Percentiles rank a stretch among this genome's conserved stretches.
phyloP scores from a whole-genome alignment of 2,113 vertebrate species.

The Notarius lentiginosus region DNA sequence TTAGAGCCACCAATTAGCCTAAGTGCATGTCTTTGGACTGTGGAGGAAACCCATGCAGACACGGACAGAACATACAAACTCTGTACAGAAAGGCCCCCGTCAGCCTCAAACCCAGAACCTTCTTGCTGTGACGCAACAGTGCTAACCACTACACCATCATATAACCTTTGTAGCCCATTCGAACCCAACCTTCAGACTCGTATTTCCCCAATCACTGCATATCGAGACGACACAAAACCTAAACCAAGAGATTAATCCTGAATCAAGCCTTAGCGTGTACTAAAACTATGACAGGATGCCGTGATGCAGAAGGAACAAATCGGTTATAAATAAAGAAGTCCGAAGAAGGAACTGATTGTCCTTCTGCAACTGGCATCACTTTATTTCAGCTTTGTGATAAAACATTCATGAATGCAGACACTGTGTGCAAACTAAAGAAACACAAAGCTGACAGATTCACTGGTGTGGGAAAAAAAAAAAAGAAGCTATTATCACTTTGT shows the following conservation, averaged over 20 bases:
- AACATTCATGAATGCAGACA: not conserved
- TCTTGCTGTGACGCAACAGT: too few species aligned
- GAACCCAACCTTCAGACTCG: not conserved
- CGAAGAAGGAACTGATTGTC: not conserved
- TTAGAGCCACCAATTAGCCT: too few species aligned
- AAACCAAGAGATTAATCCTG: not conserved
- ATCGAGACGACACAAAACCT: not conserved
- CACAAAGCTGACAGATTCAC: not conserved
- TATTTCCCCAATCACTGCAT: not conserved
- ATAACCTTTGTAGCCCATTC: too few species aligned
- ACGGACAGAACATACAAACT: too few species aligned
- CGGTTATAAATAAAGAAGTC: not conserved
- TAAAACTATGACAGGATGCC: not conserved
- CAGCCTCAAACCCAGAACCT: too few species aligned
- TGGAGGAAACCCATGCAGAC: too few species aligned
- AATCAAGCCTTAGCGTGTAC: not conserved
- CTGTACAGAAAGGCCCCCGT: too few species aligned
- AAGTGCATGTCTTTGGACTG: too few species aligned
- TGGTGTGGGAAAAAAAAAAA: not conserved
- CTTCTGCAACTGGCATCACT: not conserved
- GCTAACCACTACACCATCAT: too few species aligned
- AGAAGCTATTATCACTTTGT: not conserved
- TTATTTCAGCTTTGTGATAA: not conserved
- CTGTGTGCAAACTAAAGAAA: not conserved
- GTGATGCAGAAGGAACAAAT: not conserved